Conservation (phyloP, 92 coral and sea anemone genomes). For the Pocillopora grandis region DNA sequence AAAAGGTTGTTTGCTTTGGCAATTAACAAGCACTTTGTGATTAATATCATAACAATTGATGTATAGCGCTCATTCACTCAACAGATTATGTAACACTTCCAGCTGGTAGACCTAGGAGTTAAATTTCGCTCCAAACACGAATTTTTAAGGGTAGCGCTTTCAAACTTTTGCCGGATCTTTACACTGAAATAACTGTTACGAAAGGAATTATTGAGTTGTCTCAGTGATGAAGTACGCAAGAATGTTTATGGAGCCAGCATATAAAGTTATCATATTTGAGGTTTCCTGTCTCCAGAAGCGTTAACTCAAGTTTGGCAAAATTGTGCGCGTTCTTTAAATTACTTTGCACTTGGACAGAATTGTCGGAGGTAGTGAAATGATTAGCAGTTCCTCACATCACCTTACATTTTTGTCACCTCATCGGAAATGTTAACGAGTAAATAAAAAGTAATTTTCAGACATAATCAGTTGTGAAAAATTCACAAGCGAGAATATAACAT, state of each 20-base stretch:
- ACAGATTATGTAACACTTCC: not conserved
- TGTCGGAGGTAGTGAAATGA: conserved; percentile 24
- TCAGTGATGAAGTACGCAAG: not conserved
- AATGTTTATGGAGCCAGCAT: not conserved
- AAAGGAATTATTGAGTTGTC: not conserved
- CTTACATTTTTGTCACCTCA: conserved; percentile 37
- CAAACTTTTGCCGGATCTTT: not conserved
- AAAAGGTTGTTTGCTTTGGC: no score
- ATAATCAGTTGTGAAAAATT: not conserved
- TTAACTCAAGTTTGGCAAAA: not conserved
- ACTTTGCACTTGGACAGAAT: not conserved
- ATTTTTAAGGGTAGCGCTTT: not conserved
- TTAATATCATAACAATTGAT: not conserved
- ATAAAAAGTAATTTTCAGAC: not conserved
- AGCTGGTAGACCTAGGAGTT: not conserved
- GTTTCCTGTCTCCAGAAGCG: not conserved
- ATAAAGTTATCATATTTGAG: not conserved
- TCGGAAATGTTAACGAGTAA: conserved; percentile 18
- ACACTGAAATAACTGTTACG: not conserved
- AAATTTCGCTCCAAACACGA: not conserved
- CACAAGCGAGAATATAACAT: no score
- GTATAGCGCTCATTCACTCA: not conserved
- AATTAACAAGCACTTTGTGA: not conserved
- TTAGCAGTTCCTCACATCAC: conserved; percentile 32
- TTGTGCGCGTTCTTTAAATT: conserved; percentile 25